Evolutionary conservation across 2,888 invertebrate species (phyloP).

Genomic region (Idaea aversata): DNA sequence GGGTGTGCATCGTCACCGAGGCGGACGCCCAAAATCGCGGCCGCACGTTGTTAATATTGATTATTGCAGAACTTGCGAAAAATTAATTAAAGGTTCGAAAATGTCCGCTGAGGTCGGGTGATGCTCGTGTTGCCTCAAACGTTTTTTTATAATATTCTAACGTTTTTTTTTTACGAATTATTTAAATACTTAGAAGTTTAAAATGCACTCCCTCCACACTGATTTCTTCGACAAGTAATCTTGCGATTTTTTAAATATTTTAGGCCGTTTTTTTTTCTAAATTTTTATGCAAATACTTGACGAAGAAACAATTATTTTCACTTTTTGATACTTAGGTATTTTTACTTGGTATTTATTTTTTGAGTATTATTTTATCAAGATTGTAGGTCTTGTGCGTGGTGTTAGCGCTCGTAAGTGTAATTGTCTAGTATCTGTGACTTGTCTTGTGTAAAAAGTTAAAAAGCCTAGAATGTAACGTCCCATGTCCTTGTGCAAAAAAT

Average conservation of each 20-base stretch:
- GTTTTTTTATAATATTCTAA: slow-evolving; percentile 4
- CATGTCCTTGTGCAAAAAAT: slow-evolving; percentile 56
- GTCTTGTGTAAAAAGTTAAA: slow-evolving; percentile 54
- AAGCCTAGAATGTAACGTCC: slow-evolving; percentile 51
- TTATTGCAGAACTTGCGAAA: slow-evolving; percentile 70
- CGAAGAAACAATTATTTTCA: slow-evolving; percentile 41
- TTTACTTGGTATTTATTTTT: slow-evolving; percentile 21
- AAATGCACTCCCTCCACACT: slow-evolving; percentile 33
- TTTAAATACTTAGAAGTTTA: background rate
- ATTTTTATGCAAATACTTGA: slow-evolving; percentile 60
- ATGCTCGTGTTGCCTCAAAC: slow-evolving; percentile 43
- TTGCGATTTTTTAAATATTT: slow-evolving; percentile 49
- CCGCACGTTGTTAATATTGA: slow-evolving; percentile 67
- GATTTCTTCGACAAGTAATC: slow-evolving; percentile 55
- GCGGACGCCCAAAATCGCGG: slow-evolving; percentile 75
- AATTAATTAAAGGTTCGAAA: slow-evolving; percentile 74
- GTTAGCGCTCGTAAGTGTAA: slow-evolving; percentile 64
- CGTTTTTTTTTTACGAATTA: slow-evolving; percentile 3
- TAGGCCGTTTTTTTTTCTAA: slow-evolving; percentile 41
- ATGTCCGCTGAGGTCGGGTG: slow-evolving; percentile 68
- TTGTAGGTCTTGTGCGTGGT: slow-evolving; percentile 38
- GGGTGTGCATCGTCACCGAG: slow-evolving; percentile 53
- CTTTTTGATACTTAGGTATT: slow-evolving; percentile 29
- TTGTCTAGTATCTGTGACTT: slow-evolving; percentile 55
- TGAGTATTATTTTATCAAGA: slow-evolving; percentile 7